Evolutionary conservation across 2,113 vertebrate genomes (phyloP), one percentile per base, ranked within the genome.

Genomic region (Prunella fulvescens): DNA sequence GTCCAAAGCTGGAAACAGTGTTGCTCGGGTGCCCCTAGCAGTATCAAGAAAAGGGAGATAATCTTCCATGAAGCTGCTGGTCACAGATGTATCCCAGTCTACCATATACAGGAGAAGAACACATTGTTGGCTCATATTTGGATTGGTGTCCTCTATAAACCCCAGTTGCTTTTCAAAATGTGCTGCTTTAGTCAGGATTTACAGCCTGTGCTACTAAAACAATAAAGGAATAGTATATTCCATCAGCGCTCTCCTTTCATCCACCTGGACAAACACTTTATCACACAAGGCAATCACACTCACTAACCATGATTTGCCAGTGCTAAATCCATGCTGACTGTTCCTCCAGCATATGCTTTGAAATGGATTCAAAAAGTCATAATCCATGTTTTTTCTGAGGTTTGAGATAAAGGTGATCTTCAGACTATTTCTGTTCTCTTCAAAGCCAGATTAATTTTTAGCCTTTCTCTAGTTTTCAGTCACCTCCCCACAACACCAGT

Each of bases 371-470:
- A 72, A 37, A 40, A 64, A 13, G 22, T 33, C 20, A 42, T 6
- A 17, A 14, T 65, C n/a, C 2, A 0, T 11, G 8, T 0, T 51
- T 65, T 89, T 67, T 19, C n/a, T 2, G 18, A 12, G 5, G 19
- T 76, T 53, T 79, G 44, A 86, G 25, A 51, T 58, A 83, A 70
- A 45, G 19, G 12, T 40, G 19, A 39, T 80, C 8, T 14, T 11
- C 20, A 81, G 28, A 80, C 19, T 73, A 24, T 6, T 62, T 66
- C 29, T 44, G 13, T 35, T 79, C 31, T 81, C 28, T 20, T 53
- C 47, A 53, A 82, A 74, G 19, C 19, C 20, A 79, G 50, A 65
- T 9, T 26, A 2, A 40, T 33, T 72, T 92, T 86, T 19, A 80
- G 44, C 17, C 17, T 67, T 89, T 53, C 22, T 72, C 23, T 50